Evolutionary conservation across 2,113 vertebrate genomes (phyloP).

Genomic region (Pelecanus crispus): DNA sequence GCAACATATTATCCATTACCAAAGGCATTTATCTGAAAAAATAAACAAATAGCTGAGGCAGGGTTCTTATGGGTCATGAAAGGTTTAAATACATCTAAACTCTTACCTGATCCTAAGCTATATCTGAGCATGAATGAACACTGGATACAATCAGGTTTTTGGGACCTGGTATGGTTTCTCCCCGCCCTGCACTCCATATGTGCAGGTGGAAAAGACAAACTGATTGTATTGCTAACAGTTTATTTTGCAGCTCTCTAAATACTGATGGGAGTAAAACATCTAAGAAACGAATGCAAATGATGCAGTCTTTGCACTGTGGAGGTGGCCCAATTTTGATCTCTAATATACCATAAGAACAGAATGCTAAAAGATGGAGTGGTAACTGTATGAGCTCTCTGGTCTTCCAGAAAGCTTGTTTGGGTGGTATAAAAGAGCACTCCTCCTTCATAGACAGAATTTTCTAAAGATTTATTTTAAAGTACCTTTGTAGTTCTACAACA

Average conservation of each 20-base stretch:
- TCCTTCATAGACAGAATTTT: neutral
- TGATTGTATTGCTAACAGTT: neutral
- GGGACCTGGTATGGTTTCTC: neutral
- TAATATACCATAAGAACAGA: neutral
- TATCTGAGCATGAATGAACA: neutral
- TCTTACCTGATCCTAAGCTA: neutral
- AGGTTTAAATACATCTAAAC: neutral
- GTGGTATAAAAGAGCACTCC: neutral
- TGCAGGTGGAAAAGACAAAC: neutral
- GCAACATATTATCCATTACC: neutral
- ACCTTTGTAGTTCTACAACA: neutral
- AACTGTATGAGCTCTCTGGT: neutral
- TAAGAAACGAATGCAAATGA: neutral
- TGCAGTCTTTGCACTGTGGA: neutral
- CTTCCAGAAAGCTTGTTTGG: neutral
- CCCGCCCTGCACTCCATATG: fast-evolving
- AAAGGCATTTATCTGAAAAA: neutral
- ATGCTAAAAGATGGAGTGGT: neutral
- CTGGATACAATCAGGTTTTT: neutral
- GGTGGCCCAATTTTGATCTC: neutral
- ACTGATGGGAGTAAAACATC: neutral
- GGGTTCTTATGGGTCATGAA: neutral
- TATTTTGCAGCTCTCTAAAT: neutral
- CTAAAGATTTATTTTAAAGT: neutral
- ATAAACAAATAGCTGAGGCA: neutral